Conservation (phyloP, 2,888 invertebrate genomes). For the Odontocolon sp. region DNA sequence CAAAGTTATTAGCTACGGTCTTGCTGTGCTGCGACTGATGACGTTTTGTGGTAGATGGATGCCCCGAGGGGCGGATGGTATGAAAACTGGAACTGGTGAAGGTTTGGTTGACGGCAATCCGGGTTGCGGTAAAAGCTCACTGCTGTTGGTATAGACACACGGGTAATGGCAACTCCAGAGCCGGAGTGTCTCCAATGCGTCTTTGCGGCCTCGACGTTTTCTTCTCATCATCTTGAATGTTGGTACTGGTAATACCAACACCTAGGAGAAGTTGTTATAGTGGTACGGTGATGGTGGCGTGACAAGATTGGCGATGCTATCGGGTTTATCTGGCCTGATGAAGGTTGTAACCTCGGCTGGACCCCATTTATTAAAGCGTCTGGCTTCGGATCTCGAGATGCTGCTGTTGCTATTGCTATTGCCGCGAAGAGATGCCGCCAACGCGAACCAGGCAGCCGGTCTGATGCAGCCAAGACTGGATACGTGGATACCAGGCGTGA, state of each 20-base stretch:
- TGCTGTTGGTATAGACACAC: conserved; percentile 32
- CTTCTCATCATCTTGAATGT: conserved; percentile 8
- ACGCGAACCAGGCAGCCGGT: conserved; percentile 17
- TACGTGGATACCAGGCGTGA: conserved; percentile 21
- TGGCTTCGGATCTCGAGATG: conserved; percentile 49
- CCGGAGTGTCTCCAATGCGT: conserved; percentile 26
- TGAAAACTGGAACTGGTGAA: conserved; percentile 43
- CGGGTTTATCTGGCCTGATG: conserved; percentile 75
- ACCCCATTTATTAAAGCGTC: conserved; percentile 76
- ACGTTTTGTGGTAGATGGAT: conserved; percentile 36
- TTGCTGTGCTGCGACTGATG: conserved; percentile 33
- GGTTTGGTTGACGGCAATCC: conserved; percentile 41
- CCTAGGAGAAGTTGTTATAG: conserved; percentile 15
- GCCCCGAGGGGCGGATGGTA: conserved; percentile 16
- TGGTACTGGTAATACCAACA: conserved; percentile 4
- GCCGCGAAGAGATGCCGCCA: conserved; percentile 39
- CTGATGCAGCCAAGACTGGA: conserved; percentile 8
- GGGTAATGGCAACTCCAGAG: conserved; percentile 42
- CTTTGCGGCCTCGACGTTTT: conserved; percentile 19
- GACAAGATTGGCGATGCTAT: conserved; percentile 76
- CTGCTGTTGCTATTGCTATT: conserved; percentile 42
- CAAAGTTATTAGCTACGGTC: conserved; percentile 37
- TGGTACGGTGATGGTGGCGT: conserved; percentile 64
- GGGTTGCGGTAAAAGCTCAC: conserved; percentile 56
- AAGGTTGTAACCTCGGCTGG: conserved; percentile 76